Evolutionary conservation across 2,113 vertebrate genomes (phyloP).

Genomic region (Eidolon helvum): DNA sequence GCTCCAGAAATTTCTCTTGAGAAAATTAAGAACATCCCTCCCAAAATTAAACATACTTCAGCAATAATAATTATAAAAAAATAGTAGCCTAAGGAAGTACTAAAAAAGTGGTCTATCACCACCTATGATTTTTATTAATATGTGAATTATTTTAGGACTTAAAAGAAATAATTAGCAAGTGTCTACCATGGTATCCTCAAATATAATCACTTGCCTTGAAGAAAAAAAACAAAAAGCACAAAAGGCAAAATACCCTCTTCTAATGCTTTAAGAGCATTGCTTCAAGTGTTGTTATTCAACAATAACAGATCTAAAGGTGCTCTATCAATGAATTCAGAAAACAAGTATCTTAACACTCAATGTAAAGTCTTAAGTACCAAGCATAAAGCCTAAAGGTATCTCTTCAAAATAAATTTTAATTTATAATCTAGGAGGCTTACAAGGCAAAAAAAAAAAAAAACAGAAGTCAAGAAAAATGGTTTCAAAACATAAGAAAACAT

Average conservation of each 20-base stretch:
- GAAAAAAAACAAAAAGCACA: slow-evolving; percentile 26
- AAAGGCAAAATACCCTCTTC: background rate
- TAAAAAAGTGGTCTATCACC: background rate
- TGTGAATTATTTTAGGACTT: background rate
- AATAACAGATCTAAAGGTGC: background rate
- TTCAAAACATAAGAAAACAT: background rate
- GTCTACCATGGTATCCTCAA: background rate
- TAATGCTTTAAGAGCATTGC: background rate
- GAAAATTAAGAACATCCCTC: background rate
- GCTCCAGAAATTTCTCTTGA: background rate
- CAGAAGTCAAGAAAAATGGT: background rate
- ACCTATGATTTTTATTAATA: background rate
- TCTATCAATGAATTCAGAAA: slow-evolving; percentile 9
- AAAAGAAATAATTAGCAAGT: slow-evolving; percentile 4
- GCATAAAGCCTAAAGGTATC: background rate
- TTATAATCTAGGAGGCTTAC: background rate
- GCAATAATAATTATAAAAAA: slow-evolving; percentile 11
- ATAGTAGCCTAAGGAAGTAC: background rate
- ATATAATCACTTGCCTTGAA: background rate
- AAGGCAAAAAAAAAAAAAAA: slow-evolving; percentile 19
- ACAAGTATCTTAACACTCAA: background rate
- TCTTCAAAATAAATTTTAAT: slow-evolving; percentile 30
- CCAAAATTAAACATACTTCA: background rate
- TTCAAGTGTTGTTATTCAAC: background rate
- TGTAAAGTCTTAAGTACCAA: background rate